A percentile compares a stretch with the other conserved stretches of the same genome.
Conservation (phyloP, 2,888 invertebrate species). For the Mimachlamys varia region DNA sequence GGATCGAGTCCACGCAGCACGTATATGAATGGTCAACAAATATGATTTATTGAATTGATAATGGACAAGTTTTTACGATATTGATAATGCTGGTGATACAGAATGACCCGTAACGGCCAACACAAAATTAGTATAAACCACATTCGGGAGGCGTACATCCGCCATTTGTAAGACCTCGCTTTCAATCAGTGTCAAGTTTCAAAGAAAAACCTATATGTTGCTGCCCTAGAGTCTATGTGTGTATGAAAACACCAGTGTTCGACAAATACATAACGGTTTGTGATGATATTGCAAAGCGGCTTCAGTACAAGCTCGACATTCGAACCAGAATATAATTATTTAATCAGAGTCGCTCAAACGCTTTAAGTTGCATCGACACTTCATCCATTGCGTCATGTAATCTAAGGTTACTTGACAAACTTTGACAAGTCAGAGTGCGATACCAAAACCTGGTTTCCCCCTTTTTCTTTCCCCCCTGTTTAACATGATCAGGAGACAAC, state of each 20-base stretch:
- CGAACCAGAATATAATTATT: background rate
- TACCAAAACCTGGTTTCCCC: background rate
- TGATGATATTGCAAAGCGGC: background rate
- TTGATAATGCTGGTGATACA: background rate
- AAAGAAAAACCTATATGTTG: background rate
- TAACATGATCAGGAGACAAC: background rate
- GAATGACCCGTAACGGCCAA: background rate
- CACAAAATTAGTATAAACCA: background rate
- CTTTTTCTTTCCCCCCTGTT: background rate
- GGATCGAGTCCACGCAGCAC: background rate
- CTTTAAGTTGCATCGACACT: background rate
- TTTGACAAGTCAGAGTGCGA: background rate
- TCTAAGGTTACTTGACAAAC: background rate
- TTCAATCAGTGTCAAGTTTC: background rate
- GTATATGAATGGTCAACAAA: background rate
- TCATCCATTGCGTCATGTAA: background rate
- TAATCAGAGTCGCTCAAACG: background rate
- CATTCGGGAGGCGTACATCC: background rate
- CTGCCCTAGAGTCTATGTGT: background rate
- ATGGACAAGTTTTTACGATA: background rate
- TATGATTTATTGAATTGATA: constrained; percentile 25
- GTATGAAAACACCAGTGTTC: background rate
- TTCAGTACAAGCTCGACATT: background rate
- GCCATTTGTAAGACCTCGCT: background rate
- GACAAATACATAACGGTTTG: background rate